Evolutionary conservation across 2,797 vertebrate species (phyloP).

Genomic region (Orientallactaga sibirica): DNA sequence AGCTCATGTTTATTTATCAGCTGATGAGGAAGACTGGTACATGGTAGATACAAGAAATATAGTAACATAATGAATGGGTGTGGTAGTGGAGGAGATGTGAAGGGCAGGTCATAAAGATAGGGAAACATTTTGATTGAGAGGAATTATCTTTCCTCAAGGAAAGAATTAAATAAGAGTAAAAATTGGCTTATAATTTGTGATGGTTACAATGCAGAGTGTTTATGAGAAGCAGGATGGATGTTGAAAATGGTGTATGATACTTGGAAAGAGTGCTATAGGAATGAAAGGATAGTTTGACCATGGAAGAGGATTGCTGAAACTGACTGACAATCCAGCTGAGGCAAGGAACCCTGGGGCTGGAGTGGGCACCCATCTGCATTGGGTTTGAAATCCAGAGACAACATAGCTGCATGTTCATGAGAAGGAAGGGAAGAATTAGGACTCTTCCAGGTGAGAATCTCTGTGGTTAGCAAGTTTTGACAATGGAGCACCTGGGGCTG

Average conservation of each 20-base stretch:
- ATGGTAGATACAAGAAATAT: not conserved
- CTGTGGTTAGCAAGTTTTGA: not conserved
- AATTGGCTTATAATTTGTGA: not conserved
- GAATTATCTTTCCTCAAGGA: not conserved
- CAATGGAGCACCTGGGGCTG: not conserved
- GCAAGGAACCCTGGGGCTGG: not conserved
- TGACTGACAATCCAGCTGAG: not conserved
- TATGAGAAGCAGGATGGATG: not conserved
- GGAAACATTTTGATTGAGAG: not conserved
- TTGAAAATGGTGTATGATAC: not conserved
- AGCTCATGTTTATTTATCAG: not conserved
- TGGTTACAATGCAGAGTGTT: not conserved
- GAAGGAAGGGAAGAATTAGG: not conserved
- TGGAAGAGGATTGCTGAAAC: not conserved
- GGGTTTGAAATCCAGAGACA: not conserved
- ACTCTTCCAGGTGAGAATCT: conserved; percentile 15
- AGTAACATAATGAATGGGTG: not conserved
- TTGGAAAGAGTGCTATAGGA: not conserved
- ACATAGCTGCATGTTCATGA: not conserved
- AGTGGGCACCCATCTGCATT: not conserved
- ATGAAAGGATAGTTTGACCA: not conserved
- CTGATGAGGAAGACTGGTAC: not conserved
- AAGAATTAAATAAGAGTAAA: not conserved
- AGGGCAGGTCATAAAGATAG: not conserved
- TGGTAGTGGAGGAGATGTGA: not conserved